Percentiles rank a stretch among this genome's conserved stretches.
These are phyloP conservation scores for Listronotus bonariensis DNA, from an alignment of 1,140 invertebrate genomes.

Conservation along the genomic window DNA sequence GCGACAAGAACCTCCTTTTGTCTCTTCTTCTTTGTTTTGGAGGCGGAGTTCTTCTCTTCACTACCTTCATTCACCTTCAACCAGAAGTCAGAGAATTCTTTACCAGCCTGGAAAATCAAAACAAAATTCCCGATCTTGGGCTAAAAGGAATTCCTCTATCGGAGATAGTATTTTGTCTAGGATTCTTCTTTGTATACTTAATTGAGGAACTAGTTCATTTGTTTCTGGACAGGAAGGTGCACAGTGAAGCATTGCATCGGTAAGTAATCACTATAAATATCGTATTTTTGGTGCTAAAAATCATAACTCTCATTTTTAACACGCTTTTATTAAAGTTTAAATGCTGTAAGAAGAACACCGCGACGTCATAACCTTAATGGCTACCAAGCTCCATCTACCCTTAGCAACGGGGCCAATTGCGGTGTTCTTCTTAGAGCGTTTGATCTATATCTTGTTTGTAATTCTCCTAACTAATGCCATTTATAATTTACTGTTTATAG, in stretches of 20 bases:
- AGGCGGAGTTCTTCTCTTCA: conserved; percentile 79
- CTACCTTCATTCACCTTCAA: conserved; percentile 76
- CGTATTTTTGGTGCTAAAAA: too few relatives aligned
- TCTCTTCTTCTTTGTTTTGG: conserved; percentile 75
- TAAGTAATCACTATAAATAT: conserved; percentile 2
- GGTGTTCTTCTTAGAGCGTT: too few relatives aligned
- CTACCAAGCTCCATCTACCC: too few relatives aligned
- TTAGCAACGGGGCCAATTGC: too few relatives aligned
- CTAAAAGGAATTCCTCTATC: conserved; percentile 61
- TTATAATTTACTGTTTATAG: too few relatives aligned
- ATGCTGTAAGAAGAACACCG: too few relatives aligned
- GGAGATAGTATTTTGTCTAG: conserved; percentile 69
- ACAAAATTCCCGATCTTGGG: conserved; percentile 52
- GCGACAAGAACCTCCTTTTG: conserved; percentile 59
- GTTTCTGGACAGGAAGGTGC: conserved; percentile 59
- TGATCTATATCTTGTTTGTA: too few relatives aligned
- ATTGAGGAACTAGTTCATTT: conserved; percentile 73
- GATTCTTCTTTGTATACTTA: conserved; percentile 76
- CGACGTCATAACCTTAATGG: too few relatives aligned
- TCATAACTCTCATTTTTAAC: too few relatives aligned
- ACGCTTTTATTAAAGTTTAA: too few relatives aligned
- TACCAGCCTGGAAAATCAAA: conserved; percentile 51
- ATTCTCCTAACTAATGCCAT: too few relatives aligned
- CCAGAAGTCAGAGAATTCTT: conserved; percentile 72
- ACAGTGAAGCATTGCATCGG: conserved; percentile 61